Evolutionary conservation across 2,888 invertebrate species (phyloP), one percentile per base, ranked within the genome.

Genomic region (Steromphala cineraria): DNA sequence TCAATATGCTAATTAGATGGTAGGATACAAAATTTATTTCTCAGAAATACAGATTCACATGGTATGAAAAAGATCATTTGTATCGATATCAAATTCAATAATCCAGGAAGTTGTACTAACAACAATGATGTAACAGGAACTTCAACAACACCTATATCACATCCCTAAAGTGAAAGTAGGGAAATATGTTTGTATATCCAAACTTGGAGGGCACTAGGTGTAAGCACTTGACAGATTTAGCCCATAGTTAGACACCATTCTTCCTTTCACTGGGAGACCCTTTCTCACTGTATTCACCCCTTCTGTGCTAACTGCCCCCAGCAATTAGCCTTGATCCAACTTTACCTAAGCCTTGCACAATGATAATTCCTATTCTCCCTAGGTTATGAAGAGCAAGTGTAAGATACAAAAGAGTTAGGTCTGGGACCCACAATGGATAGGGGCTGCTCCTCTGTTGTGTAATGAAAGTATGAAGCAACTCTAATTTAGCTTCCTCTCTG

Each of bases 261-360:
- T 19, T 46, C 46, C 46, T 46, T 46, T 46, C 46, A 46, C 10
- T 4, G 46, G 1, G 13, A 71, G 31, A 40, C 15, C 19, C 71
- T 13, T 46, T 46, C 46, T 31, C 40, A 36, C 2, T 19, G 36
- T 19, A 8, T 71, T 71, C 71, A 71, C 40, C 40, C 31, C 13
- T 67, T 62, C 62, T 15, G 24, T 36, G 36, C 71, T 36, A n/a
- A 17, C 71, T 36, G n/a, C 40, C 71, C 67, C 31, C 28, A 40
- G 71, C 71, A 36, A 71, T 10, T 17, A 28, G 19, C 10, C 71
- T 36, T 71, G 71, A 71, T 71, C 31, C 40, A 71, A 71, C 36
- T 71, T 71, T 36, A 40, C 71, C 71, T 71, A 71, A 71, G 28
- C 40, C 40, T 71, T 28, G 36, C 71, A 71, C 71, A 71, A 71